Percentiles rank a stretch among this genome's conserved stretches.
phyloP scores from a whole-genome alignment of 1,140 invertebrate genomes.

The Patella vulgata region DNA sequence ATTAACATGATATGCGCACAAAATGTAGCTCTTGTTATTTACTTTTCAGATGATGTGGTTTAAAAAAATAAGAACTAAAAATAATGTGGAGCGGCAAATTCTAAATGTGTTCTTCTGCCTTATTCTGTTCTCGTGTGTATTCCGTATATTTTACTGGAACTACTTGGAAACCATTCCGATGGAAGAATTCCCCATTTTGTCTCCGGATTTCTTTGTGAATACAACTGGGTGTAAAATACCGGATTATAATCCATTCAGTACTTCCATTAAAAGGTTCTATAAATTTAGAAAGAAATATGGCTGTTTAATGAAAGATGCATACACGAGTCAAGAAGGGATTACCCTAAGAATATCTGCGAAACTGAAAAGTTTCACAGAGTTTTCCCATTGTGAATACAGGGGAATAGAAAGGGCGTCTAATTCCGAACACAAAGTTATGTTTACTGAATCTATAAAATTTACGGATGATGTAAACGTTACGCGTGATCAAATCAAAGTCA shows the following conservation, averaged over 20 bases:
- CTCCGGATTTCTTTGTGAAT: conserved; percentile 66
- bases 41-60: no score
- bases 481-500: conserved; percentile 55
- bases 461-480: conserved; percentile 26
- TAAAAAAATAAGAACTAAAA: no score
- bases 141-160: no score
- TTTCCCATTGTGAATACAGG: conserved; percentile 59
- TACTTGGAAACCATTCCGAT: no score
- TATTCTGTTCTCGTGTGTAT: no score
- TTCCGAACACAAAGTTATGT: conserved; percentile 28
- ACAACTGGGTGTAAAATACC: conserved; percentile 83
- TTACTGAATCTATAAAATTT: conserved; percentile 24
- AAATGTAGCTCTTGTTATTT: no score
- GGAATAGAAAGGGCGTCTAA: conserved; percentile 51
- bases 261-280: conserved; percentile 73
- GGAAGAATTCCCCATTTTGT: no score
- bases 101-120: no score
- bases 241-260: conserved; percentile 77
- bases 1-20: no score
- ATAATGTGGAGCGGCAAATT: no score
- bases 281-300: conserved; percentile 70
- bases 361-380: conserved; percentile 41
- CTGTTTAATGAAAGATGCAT: conserved; percentile 68
- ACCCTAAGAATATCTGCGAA: conserved; percentile 52
- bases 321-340: conserved; percentile 62